Percentiles rank a stretch among this genome's conserved stretches.
These are phyloP conservation scores for Hypercompe scribonia DNA, from an alignment of 2,888 invertebrate genomes.

Conservation along the genomic window DNA sequence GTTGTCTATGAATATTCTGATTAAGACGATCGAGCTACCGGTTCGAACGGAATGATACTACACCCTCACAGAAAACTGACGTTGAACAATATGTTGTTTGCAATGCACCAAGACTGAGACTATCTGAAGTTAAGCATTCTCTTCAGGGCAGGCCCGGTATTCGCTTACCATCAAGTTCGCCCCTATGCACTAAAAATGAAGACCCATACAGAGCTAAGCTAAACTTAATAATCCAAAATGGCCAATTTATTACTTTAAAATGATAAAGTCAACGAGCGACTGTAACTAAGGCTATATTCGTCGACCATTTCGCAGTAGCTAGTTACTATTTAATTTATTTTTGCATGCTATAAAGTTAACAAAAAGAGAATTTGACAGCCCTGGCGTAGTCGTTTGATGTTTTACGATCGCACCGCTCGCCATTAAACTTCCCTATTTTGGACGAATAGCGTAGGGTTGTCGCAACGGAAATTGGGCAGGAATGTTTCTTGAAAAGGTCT, in stretches of 20 bases:
- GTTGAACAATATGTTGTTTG: no score
- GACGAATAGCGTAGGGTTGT: conserved; percentile 71
- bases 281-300: conserved; percentile 40
- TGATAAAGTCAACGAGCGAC: conserved; percentile 19
- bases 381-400: conserved; percentile 74
- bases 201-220: background rate
- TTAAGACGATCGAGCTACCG: background rate
- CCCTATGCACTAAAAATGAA: no score
- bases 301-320: conserved; percentile 47
- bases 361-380: conserved; percentile 66
- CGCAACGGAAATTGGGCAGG: conserved; percentile 33
- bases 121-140: no score
- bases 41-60: no score
- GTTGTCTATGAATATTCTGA: background rate
- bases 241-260: conserved; percentile 19
- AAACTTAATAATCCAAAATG: background rate
- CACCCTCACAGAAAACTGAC: no score
- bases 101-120: no score
- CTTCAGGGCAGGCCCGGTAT: no score
- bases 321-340: conserved; percentile 53
- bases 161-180: no score
- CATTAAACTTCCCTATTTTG: conserved; percentile 81
- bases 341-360: conserved; percentile 49
- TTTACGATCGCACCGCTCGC: conserved; percentile 79
- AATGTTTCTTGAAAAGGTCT: conserved; percentile 19